These are phyloP conservation scores for Thecophora atra DNA, from an alignment of 2,888 invertebrate species.

Conservation along the genomic window DNA sequence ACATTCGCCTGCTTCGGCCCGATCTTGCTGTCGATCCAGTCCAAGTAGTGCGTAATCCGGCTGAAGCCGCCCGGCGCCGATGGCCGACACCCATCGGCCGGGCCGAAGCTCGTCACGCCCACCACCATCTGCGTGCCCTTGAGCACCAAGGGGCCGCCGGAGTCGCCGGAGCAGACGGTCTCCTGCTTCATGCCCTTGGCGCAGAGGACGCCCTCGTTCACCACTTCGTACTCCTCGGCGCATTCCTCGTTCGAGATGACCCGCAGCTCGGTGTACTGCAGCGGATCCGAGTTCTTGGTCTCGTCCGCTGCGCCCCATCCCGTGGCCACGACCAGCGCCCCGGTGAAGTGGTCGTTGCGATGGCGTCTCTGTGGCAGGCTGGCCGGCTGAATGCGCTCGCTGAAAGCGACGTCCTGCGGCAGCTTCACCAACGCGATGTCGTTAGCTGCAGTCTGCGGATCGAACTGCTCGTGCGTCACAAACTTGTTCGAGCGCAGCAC, in stretches of 20 bases:
- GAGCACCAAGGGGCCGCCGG: slow-evolving; percentile 63
- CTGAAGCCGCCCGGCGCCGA: slow-evolving; percentile 63
- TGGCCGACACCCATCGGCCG: slow-evolving; percentile 60
- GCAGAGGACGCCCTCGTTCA: slow-evolving; percentile 59
- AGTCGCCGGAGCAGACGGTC: slow-evolving; percentile 64
- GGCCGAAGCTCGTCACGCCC: slow-evolving; percentile 64
- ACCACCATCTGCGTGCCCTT: slow-evolving; percentile 58
- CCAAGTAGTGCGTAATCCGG: slow-evolving; percentile 60
- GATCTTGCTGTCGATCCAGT: slow-evolving; percentile 62
- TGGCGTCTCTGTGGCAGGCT: slow-evolving; percentile 49
- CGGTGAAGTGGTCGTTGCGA: slow-evolving; percentile 52
- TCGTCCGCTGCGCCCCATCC: slow-evolving; percentile 62
- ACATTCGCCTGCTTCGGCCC: slow-evolving; percentile 43
- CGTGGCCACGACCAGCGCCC: slow-evolving; percentile 59
- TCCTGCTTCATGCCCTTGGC: slow-evolving; percentile 61
- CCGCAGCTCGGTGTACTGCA: slow-evolving; percentile 62
- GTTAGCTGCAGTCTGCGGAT: slow-evolving; percentile 58
- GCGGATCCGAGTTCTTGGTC: slow-evolving; percentile 55
- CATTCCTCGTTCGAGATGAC: slow-evolving; percentile 62
- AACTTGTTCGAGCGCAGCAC: slow-evolving; percentile 58
- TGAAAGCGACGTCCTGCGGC: slow-evolving; percentile 54
- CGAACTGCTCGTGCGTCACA: slow-evolving; percentile 61
- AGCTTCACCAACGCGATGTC: slow-evolving; percentile 63
- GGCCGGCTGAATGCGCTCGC: slow-evolving; percentile 59
- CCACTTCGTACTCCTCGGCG: slow-evolving; percentile 58